Base-by-base conservation (phyloP, 2,797 vertebrate genomes). In the Rhinophrynus dorsalis region DNA sequence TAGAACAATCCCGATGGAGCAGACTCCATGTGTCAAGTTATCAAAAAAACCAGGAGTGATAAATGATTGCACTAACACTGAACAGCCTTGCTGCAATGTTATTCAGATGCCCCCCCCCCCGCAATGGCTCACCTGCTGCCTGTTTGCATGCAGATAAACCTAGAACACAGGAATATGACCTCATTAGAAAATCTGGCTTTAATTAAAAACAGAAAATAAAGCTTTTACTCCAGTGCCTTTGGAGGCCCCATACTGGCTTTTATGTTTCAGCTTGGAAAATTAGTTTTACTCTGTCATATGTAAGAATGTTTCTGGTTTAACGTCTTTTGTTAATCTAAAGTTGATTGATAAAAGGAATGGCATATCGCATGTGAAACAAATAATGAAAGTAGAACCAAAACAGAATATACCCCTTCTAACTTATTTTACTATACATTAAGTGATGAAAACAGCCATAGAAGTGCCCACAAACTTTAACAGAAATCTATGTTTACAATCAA, bases 181-280 rank as follows among this genome's bases (percentile, higher is more conserved):
- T 83, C 82, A 81, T 80, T 80, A 82, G 81, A 70, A 78, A 83
- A 82, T 76, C 74, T 65, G 57, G 66, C 50, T 74, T 29, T 81
- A 84, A 84, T 81, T 81, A 80, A 78, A 82, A 77, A 10, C 83
- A 86, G 81, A 24, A 74, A 51, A 35, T 18, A 69, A 57, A 62
- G n/a, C 78, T 78, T 55, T 55, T 35, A 67, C 76, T 78, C 61
- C 64, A 47, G 58, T 67, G 10, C 10, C 3, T 30, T 55, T 65
- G 51, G 64, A 63, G 71, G 69, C 71, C 67, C 72, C 68, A 68
- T 40, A 38, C 73, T 76, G 68, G 47, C 72, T 54, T 47, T 74
- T 64, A 57, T 23, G 67, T 62, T 67, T 75, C 67, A 54, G 62
- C 23, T 47, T 42, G 54, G 57, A 75, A 67, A 78, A 78, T 76